These are phyloP conservation scores for Melinaea marsaeus DNA, from an alignment of 2,888 invertebrate species.

Conservation along the genomic window DNA sequence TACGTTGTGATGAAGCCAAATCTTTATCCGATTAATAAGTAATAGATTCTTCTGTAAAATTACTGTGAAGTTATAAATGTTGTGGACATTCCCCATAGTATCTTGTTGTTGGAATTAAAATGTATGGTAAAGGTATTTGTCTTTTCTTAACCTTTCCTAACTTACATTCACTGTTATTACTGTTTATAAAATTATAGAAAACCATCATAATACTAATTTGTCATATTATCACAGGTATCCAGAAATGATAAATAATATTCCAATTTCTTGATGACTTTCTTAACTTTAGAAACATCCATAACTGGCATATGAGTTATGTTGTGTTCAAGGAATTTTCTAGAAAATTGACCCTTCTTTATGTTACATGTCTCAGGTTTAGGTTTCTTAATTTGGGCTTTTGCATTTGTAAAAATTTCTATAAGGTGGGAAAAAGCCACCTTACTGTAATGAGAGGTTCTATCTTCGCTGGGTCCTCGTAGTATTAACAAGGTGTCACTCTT, in stretches of 20 bases:
- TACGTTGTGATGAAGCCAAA: constrained; percentile 14
- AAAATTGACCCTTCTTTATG: constrained; percentile 58
- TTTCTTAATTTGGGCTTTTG: constrained; percentile 51
- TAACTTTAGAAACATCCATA: constrained; percentile 75
- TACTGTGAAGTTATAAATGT: constrained; percentile 11
- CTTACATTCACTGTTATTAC: too few species aligned
- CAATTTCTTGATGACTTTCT: constrained; percentile 80
- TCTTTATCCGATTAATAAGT: constrained; percentile 5
- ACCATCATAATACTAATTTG: constrained; percentile 8
- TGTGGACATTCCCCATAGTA: constrained; percentile 65
- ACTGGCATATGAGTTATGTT: constrained; percentile 65
- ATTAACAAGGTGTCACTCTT: constrained; percentile 80
- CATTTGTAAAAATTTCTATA: constrained; percentile 69
- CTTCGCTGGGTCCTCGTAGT: constrained; percentile 77
- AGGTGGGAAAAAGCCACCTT: constrained; percentile 83
- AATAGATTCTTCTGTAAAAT: constrained; percentile 4
- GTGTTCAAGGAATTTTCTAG: constrained; percentile 77
- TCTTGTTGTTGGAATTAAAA: constrained; percentile 63
- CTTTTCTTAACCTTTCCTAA: constrained; percentile 29
- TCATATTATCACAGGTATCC: constrained; percentile 55
- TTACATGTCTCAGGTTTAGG: constrained; percentile 33
- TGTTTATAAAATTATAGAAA: not conserved
- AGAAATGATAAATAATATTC: constrained; percentile 85
- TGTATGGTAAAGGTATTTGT: constrained; percentile 50
- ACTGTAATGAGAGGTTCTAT: constrained; percentile 77